Evolutionary conservation across 2,888 invertebrate species (phyloP).

Genomic region (Alcis repandata): DNA sequence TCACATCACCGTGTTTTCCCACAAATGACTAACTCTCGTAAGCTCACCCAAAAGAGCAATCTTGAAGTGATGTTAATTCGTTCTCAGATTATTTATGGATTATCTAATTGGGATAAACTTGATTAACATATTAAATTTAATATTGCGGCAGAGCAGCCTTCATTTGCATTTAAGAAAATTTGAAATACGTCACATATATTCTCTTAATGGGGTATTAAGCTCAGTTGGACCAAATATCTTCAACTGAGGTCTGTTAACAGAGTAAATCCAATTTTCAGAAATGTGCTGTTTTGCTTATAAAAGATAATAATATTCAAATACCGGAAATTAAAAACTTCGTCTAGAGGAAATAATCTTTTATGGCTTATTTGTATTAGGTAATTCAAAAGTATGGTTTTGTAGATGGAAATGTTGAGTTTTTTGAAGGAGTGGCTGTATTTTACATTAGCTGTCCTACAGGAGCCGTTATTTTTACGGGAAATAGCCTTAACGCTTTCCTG

Average conservation of each 20-base stretch:
- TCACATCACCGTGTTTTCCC: constrained; percentile 1
- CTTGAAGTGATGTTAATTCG: constrained; percentile 27
- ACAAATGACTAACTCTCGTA: constrained; percentile 9
- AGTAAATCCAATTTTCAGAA: constrained; percentile 35
- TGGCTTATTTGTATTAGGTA: constrained; percentile 17
- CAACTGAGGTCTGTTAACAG: constrained; percentile 23
- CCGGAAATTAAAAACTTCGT: constrained; percentile 36
- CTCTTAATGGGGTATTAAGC: constrained; percentile 39
- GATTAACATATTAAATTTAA: constrained; percentile 44
- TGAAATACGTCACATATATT: constrained; percentile 35
- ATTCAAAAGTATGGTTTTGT: constrained; percentile 15
- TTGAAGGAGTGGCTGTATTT: background rate
- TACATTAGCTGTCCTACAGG: no score
- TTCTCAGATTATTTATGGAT: constrained; percentile 40
- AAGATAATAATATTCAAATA: constrained; percentile 31
- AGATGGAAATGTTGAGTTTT: background rate
- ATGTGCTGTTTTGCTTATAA: constrained; percentile 32
- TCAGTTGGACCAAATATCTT: constrained; percentile 22
- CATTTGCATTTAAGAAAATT: constrained; percentile 37
- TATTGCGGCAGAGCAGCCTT: constrained; percentile 12
- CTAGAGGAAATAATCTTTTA: constrained; percentile 19
- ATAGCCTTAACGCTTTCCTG: no score
- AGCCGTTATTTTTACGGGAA: no score
- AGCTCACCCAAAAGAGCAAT: constrained; percentile 23
- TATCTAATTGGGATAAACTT: constrained; percentile 45